Conservation (phyloP, 2,888 invertebrate species). For the Leucania comma region DNA sequence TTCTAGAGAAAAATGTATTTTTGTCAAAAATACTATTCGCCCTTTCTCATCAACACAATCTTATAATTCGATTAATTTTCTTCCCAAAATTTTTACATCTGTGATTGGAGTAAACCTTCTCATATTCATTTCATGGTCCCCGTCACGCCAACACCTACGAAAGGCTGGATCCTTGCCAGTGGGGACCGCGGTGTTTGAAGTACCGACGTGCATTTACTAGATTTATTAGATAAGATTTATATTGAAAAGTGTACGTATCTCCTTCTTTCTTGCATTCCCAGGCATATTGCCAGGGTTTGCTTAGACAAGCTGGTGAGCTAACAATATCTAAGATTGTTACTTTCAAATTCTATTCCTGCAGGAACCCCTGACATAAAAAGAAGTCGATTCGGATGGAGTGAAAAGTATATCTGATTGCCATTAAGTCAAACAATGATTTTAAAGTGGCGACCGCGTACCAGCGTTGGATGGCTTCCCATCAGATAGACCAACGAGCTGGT, state of each 20-base stretch:
- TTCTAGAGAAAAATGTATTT: too few relatives aligned
- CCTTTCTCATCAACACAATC: neutral
- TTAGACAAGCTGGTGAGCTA: conserved; percentile 11
- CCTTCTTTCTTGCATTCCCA: conserved; percentile 45
- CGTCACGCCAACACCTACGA: conserved; percentile 60
- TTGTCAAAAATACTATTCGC: neutral
- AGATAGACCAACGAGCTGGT: too few relatives aligned
- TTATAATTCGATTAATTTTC: neutral
- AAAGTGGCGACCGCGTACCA: too few relatives aligned
- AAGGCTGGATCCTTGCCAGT: conserved; percentile 75
- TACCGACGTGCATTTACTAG: conserved; percentile 75
- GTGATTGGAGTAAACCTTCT: conserved; percentile 32
- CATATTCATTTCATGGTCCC: neutral
- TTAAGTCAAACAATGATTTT: too few relatives aligned
- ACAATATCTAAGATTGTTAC: conserved; percentile 15
- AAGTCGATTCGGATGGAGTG: too few relatives aligned
- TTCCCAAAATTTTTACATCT: neutral
- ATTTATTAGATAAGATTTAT: conserved; percentile 77
- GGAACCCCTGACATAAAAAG: too few relatives aligned
- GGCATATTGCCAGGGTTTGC: conserved; percentile 49
- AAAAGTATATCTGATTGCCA: too few relatives aligned
- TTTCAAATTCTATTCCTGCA: neutral
- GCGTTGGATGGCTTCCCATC: too few relatives aligned
- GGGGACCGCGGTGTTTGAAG: conserved; percentile 77
- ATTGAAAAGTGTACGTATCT: conserved; percentile 66